Evolutionary conservation across 2,113 vertebrate genomes (phyloP), one percentile per base, ranked within the genome.

Genomic region (Raja brachyura): DNA sequence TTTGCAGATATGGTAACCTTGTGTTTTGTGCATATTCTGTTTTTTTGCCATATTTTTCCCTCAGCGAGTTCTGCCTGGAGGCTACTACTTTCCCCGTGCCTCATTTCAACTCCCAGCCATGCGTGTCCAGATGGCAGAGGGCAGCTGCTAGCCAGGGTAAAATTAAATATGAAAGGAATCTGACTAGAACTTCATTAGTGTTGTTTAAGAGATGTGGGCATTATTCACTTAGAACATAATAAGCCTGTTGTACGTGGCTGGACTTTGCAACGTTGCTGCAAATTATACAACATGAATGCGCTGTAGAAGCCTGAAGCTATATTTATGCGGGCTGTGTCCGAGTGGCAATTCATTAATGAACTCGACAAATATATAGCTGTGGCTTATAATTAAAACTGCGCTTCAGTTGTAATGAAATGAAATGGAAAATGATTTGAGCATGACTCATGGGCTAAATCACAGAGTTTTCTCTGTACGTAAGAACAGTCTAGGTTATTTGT

Each of bases 301-400:
- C 16, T 88, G 83, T 63, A 66, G 83, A 56, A 31, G n/a, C 59
- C n/a, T 63, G 14, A 63, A 33, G 59, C 83, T 31, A 31, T 63
- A 88, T 88, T 88, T 88, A 88, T 63, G 28, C 61, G 59, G 83
- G 83, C 39, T 66, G 83, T 66, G 83, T 66, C 28, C 83, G 16
- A 63, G 59, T 25, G 31, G 59, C 28, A 88, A 88, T 63, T 88
- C 83, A 88, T 66, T 88, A 88, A 88, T 31, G n/a, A 63, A 88
- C 83, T 63, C 59, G 31, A n/a, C 28, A 77, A 77, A 61, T 16
- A 13, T 66, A 63, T 18, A 14, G 83, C 83, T 31, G 16, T 88
- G 83, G 59, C 83, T 88, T 88, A n/a, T 88, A 88, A 88, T 88
- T 88, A 88, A 88, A 88, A 66, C 59, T 88, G 59, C 83, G 63